These are phyloP conservation scores for Tyria jacobaeae DNA, from an alignment of 2,888 invertebrate genomes.

Conservation along the genomic window DNA sequence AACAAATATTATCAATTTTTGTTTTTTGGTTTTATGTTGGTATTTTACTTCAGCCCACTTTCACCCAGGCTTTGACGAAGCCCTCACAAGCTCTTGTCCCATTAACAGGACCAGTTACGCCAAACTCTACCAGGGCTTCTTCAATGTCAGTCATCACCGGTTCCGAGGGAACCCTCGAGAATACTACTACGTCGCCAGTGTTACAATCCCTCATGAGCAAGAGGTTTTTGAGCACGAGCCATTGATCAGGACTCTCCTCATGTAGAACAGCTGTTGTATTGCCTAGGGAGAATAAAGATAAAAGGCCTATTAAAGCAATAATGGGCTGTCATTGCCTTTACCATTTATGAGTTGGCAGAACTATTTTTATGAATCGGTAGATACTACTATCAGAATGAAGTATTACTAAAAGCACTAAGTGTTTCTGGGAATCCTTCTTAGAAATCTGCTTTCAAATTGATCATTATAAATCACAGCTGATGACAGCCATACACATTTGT, in stretches of 20 bases:
- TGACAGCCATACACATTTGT: too few relatives aligned
- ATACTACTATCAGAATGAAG: too few relatives aligned
- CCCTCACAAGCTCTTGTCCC: constrained; percentile 15
- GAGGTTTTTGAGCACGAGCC: constrained; percentile 56
- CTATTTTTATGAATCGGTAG: too few relatives aligned
- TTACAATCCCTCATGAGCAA: constrained; percentile 66
- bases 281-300: constrained; percentile 28
- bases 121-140: constrained; percentile 10
- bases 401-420: too few relatives aligned
- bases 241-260: constrained; percentile 60
- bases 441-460: too few relatives aligned
- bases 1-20: background rate
- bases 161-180: constrained; percentile 46
- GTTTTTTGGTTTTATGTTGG: background rate
- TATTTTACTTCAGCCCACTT: background rate
- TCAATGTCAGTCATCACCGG: constrained; percentile 13
- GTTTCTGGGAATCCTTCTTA: too few relatives aligned
- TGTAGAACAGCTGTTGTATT: constrained; percentile 41
- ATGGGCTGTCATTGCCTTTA: background rate
- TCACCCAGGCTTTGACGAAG: constrained; percentile 9
- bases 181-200: constrained; percentile 56
- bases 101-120: constrained; percentile 8
- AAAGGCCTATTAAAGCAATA: constrained; percentile 10
- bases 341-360: background rate
- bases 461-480: too few relatives aligned